Evolutionary conservation across 1,140 invertebrate genomes (phyloP).

Genomic region (Acromyrmex heyeri): DNA sequence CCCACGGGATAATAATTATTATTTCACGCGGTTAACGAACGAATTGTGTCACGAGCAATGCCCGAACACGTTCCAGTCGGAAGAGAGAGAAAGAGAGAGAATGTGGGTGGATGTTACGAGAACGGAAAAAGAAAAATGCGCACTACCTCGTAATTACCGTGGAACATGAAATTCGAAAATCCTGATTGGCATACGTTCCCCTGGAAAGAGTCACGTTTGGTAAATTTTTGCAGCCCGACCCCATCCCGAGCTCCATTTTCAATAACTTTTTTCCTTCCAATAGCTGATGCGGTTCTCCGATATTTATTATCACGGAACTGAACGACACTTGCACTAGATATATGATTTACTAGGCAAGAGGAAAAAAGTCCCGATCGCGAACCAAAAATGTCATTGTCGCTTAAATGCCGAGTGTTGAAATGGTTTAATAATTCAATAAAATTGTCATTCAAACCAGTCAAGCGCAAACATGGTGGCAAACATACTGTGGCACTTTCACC

Average conservation of each 20-base stretch:
- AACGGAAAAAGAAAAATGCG: constrained; percentile 38
- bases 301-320: constrained; percentile 54
- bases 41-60: constrained; percentile 79
- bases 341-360: constrained; percentile 23
- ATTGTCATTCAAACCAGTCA: constrained; percentile 36
- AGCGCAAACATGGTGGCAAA: neutral
- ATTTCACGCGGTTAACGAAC: constrained; percentile 81
- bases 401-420: constrained; percentile 20
- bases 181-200: constrained; percentile 66
- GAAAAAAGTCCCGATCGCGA: constrained; percentile 20
- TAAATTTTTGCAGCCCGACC: constrained; percentile 55
- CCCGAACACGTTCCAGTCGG: constrained; percentile 29
- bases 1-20: constrained; percentile 76
- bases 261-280: constrained; percentile 52
- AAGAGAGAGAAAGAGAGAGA: neutral
- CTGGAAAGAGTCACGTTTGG: constrained; percentile 67
- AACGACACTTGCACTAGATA: constrained; percentile 47
- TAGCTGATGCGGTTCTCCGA: constrained; percentile 31
- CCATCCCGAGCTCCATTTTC: constrained; percentile 36
- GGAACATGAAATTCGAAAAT: constrained; percentile 70
- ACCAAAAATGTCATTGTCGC: constrained; percentile 34
- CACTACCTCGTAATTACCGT: constrained; percentile 68
- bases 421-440: constrained; percentile 51
- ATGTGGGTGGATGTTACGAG: constrained; percentile 11
- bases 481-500: neutral